A percentile compares a stretch with the other conserved stretches of the same genome.
Evolutionary conservation across 2,797 vertebrate genomes (phyloP).

Genomic region (Bufotes viridis): DNA sequence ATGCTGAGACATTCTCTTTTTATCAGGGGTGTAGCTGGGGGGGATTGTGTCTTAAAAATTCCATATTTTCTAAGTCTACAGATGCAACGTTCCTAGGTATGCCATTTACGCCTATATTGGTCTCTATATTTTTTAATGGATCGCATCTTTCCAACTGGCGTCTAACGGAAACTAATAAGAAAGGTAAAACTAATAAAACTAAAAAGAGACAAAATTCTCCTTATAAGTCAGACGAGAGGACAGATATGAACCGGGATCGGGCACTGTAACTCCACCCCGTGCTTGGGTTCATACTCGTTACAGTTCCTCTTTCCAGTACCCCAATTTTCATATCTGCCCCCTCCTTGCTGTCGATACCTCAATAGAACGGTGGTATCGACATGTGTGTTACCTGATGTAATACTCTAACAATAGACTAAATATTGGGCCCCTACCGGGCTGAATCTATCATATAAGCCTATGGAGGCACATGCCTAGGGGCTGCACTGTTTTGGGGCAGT

Average conservation of each 20-base stretch:
- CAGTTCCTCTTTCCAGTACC: background rate
- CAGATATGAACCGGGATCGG: background rate
- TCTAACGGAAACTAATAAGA: conserved; percentile 14
- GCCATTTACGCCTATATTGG: conserved; percentile 26
- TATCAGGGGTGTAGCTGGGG: no score
- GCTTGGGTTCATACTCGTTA: background rate
- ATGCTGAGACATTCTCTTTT: background rate
- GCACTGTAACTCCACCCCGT: background rate
- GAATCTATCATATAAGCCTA: conserved; percentile 26
- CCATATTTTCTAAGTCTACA: conserved; percentile 3
- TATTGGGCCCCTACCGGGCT: conserved; percentile 9
- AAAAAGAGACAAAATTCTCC: background rate
- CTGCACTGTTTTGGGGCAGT: conserved; percentile 3
- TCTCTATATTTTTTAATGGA: conserved; percentile 1
- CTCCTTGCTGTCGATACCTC: background rate
- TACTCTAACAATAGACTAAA: conserved; percentile 8
- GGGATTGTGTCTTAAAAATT: background rate
- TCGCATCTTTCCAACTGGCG: background rate
- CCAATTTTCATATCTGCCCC: background rate
- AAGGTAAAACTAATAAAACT: conserved; percentile 14
- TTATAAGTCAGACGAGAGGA: background rate
- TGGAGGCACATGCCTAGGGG: conserved; percentile 7
- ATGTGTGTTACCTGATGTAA: conserved; percentile 8
- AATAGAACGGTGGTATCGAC: conserved; percentile 1
- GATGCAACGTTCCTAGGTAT: background rate